phyloP scores from a whole-genome alignment of 2,797 vertebrate species.

The Crenichthys baileyi region DNA sequence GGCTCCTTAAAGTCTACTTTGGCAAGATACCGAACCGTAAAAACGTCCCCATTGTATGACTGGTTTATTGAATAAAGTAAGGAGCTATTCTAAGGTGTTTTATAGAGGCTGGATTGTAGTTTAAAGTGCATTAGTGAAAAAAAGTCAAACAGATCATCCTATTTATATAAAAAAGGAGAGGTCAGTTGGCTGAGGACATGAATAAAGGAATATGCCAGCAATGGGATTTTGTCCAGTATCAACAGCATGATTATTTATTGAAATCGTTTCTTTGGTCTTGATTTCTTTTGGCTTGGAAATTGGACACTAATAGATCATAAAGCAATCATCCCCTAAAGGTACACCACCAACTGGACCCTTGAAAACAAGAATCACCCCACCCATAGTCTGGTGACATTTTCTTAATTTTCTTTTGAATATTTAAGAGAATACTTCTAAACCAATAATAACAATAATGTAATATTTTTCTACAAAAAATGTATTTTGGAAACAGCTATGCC shows the following conservation, averaged over 20 bases:
- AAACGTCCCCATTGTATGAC: not conserved
- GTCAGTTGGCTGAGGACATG: conserved; percentile 31
- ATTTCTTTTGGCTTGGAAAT: not conserved
- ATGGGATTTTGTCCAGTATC: conserved; percentile 45
- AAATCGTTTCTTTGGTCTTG: conserved; percentile 39
- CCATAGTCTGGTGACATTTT: no score
- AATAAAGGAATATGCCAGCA: conserved; percentile 38
- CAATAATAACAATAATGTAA: no score
- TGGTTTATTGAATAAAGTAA: conserved; percentile 3
- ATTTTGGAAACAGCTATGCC: not conserved
- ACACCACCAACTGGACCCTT: no score
- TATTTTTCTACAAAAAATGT: not conserved
- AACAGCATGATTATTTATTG: conserved; percentile 50
- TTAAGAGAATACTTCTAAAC: no score
- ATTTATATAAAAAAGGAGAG: conserved; percentile 22
- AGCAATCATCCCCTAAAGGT: no score
- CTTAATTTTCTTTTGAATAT: no score
- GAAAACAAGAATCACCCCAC: no score
- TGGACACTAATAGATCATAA: not conserved
- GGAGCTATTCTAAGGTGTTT: not conserved
- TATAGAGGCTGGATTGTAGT: not conserved
- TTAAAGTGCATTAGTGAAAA: not conserved
- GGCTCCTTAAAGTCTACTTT: conserved; percentile 3
- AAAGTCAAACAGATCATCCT: not conserved
- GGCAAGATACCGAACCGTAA: not conserved